Base-by-base conservation (phyloP, 2,113 vertebrate genomes). In the Rallus limicola region DNA sequence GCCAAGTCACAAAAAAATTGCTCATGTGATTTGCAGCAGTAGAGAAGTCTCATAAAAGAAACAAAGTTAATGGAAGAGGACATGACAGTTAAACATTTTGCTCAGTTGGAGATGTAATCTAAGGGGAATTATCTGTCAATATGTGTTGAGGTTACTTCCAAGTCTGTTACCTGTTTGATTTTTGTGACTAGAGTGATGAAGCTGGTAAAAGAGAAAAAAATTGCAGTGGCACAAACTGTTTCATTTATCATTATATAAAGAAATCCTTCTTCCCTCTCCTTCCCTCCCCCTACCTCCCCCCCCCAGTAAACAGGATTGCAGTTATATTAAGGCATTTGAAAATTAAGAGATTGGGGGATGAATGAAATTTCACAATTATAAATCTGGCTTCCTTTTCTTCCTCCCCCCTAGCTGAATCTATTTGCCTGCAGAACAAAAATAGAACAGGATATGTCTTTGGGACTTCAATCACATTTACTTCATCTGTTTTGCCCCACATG, bases 101-200 rank as follows among this genome's bases (percentile, higher is more conserved):
- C 23, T 69, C n/a, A 24, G 26, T 8, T 85, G 67, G 40, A 82
- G 18, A 52, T 56, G 14, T 29, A 80, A 59, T 70, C 44, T 82
- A 46, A 42, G n/a, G 36, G 34, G 52, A 77, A 26, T 72, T 89
- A 10, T 77, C 53, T 80, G 50, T 48, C 78, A 67, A 23, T 26
- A 33, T 36, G 13, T 78, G 91, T 80, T 84, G 65, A 75, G 78
- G 23, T 88, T 89, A 82, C 46, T 93, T 85, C 28, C 24, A 84
- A 71, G 21, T 48, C 55, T 84, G 40, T 72, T 96, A 91, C 70
- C 77, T 86, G 12, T 93, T 96, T 90, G 13, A 68, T 89, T 91
- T 94, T 75, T 36, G 63, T 80, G 46, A 10, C 26, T 29, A 68
- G 50, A 7, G 6, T 46, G 53, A 62, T 70, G 31, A 91, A 93